Evolutionary conservation across 1,140 invertebrate genomes (phyloP).

Genomic region (Platyscapa corneri): DNA sequence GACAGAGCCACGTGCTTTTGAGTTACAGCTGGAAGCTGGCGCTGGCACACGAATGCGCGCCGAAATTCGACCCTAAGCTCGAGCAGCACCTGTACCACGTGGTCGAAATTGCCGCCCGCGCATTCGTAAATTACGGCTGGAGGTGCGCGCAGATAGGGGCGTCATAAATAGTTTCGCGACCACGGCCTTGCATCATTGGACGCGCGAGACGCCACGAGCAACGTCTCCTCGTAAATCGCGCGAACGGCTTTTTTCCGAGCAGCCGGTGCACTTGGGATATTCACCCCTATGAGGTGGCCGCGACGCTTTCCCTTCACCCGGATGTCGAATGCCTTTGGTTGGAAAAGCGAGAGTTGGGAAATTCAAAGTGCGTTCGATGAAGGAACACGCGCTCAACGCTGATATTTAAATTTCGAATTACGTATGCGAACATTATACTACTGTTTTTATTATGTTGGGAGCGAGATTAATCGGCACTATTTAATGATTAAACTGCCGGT

Average conservation of each 20-base stretch:
- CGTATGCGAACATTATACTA: neutral
- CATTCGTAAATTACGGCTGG: slow-evolving; percentile 35
- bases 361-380: neutral
- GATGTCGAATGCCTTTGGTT: neutral
- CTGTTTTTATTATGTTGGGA: neutral
- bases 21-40: too few species aligned
- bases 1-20: too few species aligned
- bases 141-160: neutral
- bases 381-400: neutral
- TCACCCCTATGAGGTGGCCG: neutral
- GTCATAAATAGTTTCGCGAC: slow-evolving; percentile 28
- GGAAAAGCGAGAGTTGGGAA: neutral
- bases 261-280: neutral
- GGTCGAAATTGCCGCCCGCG: neutral
- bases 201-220: too few species aligned
- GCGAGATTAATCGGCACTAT: neutral
- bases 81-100: neutral
- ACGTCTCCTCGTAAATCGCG: neutral
- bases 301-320: neutral
- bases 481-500: slow-evolving; percentile 8
- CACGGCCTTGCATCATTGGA: neutral
- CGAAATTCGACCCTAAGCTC: too few species aligned
- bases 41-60: too few species aligned
- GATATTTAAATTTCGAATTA: neutral
- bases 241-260: neutral